Base-by-base conservation (phyloP, 92 coral and sea anemone genomes). In the Zoanthus solanderi region DNA sequence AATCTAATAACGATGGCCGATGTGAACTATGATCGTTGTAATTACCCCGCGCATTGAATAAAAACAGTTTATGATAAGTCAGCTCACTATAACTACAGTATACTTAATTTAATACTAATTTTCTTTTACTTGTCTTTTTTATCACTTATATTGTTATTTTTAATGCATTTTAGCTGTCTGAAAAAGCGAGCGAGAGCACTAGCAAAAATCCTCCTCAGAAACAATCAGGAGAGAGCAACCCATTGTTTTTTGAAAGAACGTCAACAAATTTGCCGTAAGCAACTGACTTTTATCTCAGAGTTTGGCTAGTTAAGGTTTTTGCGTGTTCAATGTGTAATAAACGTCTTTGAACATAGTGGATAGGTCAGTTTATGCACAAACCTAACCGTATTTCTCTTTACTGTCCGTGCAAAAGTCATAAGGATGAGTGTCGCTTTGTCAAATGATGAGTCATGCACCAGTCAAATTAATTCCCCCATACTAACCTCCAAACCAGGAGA, bases 231-330 rank as follows among this genome's bases (percentile, higher is more conserved):
- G 75, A 65, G n/a, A 66, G 34, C 60, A 66, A 12, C 9, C 75
- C 75, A 47, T 37, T 11, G 74, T 65, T 66, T 31, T 34, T 58
- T 54, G 75, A 81, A 14, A 71, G 85, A 46, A 73, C 75, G 32
- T 45, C 85, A 47, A 45, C 85, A 44, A 65, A 45, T 71, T 66
- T 81, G 23, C 23, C 85, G 85, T 81, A 66, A 81, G 85, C 65
- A 30, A 13, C 17, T 23, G 23, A 44, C 54, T 12, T 8, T 58
- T 58, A 14, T 5, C 61, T 11, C 61, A 3, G 15, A 11, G 61
- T 4, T 60, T 60, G 14, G 16, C 23, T 60, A 60, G 67, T 16
- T 60, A 7, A 60, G 18, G 6, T 60, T 18, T 2, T 6, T 60
- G 23, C 6, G 30, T 16, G 30, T 60, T 6, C 67, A 16, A 14